Conservation (phyloP, 2,888 invertebrate genomes). For the Tetragnatha montana region DNA sequence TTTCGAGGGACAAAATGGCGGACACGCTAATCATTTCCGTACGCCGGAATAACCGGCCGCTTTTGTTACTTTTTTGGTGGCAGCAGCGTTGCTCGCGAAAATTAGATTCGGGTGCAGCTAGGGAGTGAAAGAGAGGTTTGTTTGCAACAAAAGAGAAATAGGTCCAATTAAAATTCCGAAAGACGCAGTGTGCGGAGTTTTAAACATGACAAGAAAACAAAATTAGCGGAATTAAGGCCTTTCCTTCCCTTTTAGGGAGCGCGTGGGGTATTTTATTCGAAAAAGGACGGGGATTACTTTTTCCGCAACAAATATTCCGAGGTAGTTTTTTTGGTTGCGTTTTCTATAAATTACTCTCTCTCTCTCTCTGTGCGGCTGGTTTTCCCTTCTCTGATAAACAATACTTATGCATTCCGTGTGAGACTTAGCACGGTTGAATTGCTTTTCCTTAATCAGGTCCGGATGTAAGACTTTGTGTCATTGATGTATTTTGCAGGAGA, state of each 20-base stretch:
- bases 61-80: slow-evolving; percentile 20
- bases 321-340: neutral
- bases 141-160: slow-evolving; percentile 52
- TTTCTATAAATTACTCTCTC: neutral
- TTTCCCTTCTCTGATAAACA: neutral
- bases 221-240: slow-evolving; percentile 39
- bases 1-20: slow-evolving; percentile 24
- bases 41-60: slow-evolving; percentile 27
- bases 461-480: neutral
- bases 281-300: slow-evolving; percentile 25
- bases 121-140: slow-evolving; percentile 6
- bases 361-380: neutral
- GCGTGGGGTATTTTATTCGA: slow-evolving; percentile 23
- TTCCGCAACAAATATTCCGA: neutral
- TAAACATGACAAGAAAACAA: slow-evolving; percentile 43
- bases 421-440: neutral
- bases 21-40: slow-evolving; percentile 56
- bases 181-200: neutral
- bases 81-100: slow-evolving; percentile 39
- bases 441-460: neutral
- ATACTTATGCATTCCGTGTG: neutral
- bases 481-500: neutral
- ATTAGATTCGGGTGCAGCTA: slow-evolving; percentile 42
- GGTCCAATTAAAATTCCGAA: slow-evolving; percentile 54
- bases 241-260: slow-evolving; percentile 2